Evolutionary conservation across 1,140 invertebrate genomes (phyloP), one percentile per base, ranked within the genome.

Genomic region (Hycleus cichorii): DNA sequence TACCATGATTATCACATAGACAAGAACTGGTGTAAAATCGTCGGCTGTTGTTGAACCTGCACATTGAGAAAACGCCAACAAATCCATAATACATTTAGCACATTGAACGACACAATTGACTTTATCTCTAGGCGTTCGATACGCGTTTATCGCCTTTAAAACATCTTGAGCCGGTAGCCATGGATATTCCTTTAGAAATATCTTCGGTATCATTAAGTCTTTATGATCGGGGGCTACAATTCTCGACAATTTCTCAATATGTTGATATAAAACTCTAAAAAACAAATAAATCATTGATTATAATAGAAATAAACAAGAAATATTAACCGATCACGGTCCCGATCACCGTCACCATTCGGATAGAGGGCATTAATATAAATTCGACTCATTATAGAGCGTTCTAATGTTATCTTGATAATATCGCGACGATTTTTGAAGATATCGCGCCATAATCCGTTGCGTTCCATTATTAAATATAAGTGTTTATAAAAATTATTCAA

Each of bases 81-180:
- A 78, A 72, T 95, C 94, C 85, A 97, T 93, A 56, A 98, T 95
- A 62, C 93, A 93, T 4, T 86, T 87, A 45, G 93, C 89, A 71
- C 93, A 95, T 11, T 93, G 84, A 64, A 86, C 81, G 40, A 95
- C 85, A 66, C 83, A 85, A 56, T 85, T 80, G n/a, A 98, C 79
- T 79, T 98, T 98, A 74, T 99, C 96, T 46, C 87, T 76, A 1
- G 96, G 93, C 38, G 94, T 95, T 76, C 95, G 92, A 75, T 95
- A 97, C 3, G 92, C 93, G 63, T 93, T 89, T 68, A 98, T 89
- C 63, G 92, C 87, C 48, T 84, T 80, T n/a, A 99, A 82, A 75
- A 95, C 92, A 44, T 89, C 85, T 76, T 98, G 95, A 40, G 96
- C 95, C 64, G 93, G 91, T n/a, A 92, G 87, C 95, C 93, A 98